phyloP scores from a whole-genome alignment of 2,797 vertebrate species.

The Phrynocephalus vlangalii region DNA sequence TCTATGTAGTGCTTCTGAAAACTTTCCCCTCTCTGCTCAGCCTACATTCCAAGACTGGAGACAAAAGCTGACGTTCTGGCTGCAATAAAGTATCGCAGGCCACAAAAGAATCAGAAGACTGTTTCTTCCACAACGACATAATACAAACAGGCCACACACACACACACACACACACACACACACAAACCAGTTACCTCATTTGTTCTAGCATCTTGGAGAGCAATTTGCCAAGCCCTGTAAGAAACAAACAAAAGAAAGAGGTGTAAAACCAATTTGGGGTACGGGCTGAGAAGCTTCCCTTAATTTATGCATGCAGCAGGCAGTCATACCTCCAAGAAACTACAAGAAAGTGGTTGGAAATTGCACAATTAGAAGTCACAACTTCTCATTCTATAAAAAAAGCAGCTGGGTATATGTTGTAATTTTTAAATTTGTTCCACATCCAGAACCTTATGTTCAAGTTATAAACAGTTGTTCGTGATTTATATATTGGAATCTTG shows the following conservation, averaged over 20 bases:
- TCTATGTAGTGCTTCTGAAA: background rate
- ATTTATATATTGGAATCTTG: too few relatives aligned
- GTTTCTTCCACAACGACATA: background rate
- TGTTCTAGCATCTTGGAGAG: constrained; percentile 91
- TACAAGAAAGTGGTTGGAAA: background rate
- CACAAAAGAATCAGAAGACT: background rate
- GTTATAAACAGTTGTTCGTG: too few relatives aligned
- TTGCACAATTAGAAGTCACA: background rate
- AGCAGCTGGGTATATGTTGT: too few relatives aligned
- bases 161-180: too few relatives aligned
- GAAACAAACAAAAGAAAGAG: background rate
- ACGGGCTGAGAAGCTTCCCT: background rate
- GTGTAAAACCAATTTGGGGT: background rate
- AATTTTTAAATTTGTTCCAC: too few relatives aligned
- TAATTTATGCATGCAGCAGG: background rate
- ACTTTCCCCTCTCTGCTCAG: background rate
- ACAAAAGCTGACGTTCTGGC: background rate
- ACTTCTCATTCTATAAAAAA: background rate
- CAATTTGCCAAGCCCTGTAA: constrained; percentile 93
- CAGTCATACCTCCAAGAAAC: background rate
- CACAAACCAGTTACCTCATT: constrained; percentile 84
- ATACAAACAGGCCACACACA: background rate
- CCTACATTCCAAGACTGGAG: background rate
- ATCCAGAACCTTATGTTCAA: too few relatives aligned
- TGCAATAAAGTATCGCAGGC: background rate